Base-by-base conservation (phyloP, 2,113 vertebrate genomes). In the Phodopus roborovskii region DNA sequence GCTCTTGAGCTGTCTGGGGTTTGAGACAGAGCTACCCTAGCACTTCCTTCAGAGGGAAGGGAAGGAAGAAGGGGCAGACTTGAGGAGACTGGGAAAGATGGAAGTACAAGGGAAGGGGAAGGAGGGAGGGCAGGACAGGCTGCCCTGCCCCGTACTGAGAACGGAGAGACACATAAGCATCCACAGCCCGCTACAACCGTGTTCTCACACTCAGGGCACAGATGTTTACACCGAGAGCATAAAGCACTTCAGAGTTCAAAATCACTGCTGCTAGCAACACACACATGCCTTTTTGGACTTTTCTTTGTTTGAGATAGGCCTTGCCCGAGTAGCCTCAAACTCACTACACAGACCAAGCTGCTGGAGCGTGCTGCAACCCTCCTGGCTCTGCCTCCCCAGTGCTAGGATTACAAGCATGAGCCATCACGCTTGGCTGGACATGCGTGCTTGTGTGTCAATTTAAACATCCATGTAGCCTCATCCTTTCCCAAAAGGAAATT, bases 11-110 rank as follows among this genome's bases (percentile, higher is more conserved):
- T 83, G 92, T 83, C 88, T 86, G 75, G 75, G 45, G 88, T 95
- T 81, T 71, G 96, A 97, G 86, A 87, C 36, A 91, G 62, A 92
- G 70, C 79, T 96, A 96, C 87, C 88, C 91, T 95, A 91, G 94
- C 93, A 90, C 91, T 94, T 28, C 77, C 92, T 97, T 96, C 88
- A 96, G 86, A 96, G 91, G 82, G 85, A 88, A n/a, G n/a, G n/a
- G n/a, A 93, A 92, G 71, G 90, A 96, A 97, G 81, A 92, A 94
- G 94, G 94, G 45, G 68, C 75, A 94, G 92, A 96, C 48, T 94
- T 70, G 66, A 94, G 95, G 58, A 94, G 95, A 95, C 77, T 94
- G 85, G 92, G 85, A 79, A 91, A 95, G 88, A 83, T 94, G 92
- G 88, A 95, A 94, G 88, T 53, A 75, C 2, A n/a, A 94, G 92